Evolutionary conservation across 2,797 vertebrate species (phyloP), one percentile per base, ranked within the genome.

Genomic region (Acanthopagrus latus): DNA sequence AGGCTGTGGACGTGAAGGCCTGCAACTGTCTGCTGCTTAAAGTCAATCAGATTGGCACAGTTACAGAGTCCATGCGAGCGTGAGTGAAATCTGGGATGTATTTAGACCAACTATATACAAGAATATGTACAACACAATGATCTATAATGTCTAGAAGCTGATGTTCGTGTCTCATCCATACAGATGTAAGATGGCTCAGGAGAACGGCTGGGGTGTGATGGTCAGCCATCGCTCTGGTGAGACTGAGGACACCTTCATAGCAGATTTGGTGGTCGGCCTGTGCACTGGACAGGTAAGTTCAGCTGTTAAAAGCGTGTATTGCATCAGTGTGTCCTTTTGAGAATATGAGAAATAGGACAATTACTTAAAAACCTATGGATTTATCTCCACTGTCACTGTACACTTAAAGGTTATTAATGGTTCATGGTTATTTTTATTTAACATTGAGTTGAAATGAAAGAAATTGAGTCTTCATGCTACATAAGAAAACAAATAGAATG

Each of bases 11-110:
- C 0, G 96, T 97, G 51, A 96, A 96, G 20, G 93, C 98, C 51
- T 99, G 98, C 94, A 99, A 99, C 95, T 99, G 98, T 84, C 96
- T 99, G 11, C 94, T 99, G 4, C 97, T 99, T 12, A 99, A 99
- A 91, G 98, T 99, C 89, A 99, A 99, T 93, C 98, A 99, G 95
- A 99, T 99, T 0, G 98, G 98, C 87, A 93, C 96, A 0, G 97
- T 99, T 38, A 98, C 97, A 0, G 97, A 99, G 91, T 98, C 98
- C 0, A 88, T 99, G 70, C 94, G 95, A 82, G 98, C 97, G 97
- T 99, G 84, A 96, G 97, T 80, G 18, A 57, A 27, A 2, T 18
- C 12, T 14, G 13, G 29, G 50, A 7, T 21, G 6, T 57, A 21
- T 17, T 11, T 51, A 5, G 11, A 55, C 56, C 4, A 13, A 0